These are phyloP conservation scores for Rhombomys opimus DNA, from an alignment of 2,113 vertebrate genomes.

Conservation along the genomic window DNA sequence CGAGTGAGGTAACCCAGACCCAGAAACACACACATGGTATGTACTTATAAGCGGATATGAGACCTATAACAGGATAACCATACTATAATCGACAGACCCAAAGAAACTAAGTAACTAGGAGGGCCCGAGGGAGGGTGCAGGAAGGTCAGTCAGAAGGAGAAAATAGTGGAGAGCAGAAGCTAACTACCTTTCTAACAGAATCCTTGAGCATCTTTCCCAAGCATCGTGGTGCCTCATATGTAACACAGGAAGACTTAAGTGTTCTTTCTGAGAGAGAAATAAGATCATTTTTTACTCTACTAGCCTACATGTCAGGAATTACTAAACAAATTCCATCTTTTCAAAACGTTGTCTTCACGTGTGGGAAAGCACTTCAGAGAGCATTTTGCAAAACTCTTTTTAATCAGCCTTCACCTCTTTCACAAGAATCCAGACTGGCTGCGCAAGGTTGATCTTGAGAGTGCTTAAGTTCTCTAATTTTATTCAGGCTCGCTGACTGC, in stretches of 20 bases:
- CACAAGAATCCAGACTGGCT: not conserved
- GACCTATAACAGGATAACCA: too few species aligned
- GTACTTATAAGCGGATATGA: too few species aligned
- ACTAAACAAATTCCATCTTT: slow-evolving; percentile 45
- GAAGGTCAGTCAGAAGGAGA: too few species aligned
- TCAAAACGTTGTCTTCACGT: not conserved
- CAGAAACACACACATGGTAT: too few species aligned
- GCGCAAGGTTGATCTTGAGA: not conserved
- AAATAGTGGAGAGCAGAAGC: too few species aligned
- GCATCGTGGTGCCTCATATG: not conserved
- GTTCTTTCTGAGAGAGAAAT: not conserved
- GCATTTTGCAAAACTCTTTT: not conserved
- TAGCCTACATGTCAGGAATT: not conserved
- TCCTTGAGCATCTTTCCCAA: not conserved
- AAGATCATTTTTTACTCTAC: not conserved
- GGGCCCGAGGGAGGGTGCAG: too few species aligned
- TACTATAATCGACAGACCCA: too few species aligned
- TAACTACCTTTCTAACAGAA: not conserved
- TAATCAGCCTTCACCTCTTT: not conserved
- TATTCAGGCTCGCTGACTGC: not conserved
- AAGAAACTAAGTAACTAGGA: too few species aligned
- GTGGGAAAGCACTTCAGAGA: not conserved
- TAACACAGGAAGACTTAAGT: not conserved
- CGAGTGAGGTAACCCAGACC: too few species aligned
- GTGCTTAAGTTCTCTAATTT: not conserved